These are phyloP conservation scores for Aphelenchoides avenae DNA, from an alignment of 1,140 invertebrate species.

Conservation along the genomic window DNA sequence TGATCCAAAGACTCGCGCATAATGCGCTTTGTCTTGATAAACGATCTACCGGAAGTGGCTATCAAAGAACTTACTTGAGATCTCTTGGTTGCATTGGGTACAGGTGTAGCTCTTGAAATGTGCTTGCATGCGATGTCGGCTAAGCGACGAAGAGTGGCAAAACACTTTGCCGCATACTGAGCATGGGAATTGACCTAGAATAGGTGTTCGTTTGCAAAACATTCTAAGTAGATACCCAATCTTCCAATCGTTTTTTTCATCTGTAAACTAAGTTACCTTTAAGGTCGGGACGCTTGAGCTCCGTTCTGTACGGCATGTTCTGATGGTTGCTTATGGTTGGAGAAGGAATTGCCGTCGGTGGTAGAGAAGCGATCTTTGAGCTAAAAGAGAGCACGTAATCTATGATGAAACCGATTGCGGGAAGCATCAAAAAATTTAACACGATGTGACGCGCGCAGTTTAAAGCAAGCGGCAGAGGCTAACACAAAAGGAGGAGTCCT, in stretches of 20 bases:
- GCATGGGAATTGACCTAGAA: constrained; percentile 56
- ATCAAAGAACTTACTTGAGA: constrained; percentile 53
- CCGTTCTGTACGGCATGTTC: constrained; percentile 45
- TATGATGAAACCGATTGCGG: too few species aligned
- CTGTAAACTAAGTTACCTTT: constrained; percentile 44
- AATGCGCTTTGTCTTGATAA: constrained; percentile 4
- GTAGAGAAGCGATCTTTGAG: constrained; percentile 2
- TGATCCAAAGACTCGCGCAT: constrained; percentile 1
- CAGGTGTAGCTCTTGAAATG: constrained; percentile 59
- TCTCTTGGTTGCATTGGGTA: constrained; percentile 57
- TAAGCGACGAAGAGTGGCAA: constrained; percentile 58
- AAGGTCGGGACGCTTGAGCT: constrained; percentile 54
- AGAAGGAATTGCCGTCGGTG: too few species aligned
- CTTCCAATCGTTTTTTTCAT: constrained; percentile 6
- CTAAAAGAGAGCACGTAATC: constrained; percentile 1
- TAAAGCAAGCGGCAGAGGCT: too few species aligned
- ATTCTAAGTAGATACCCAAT: too few species aligned
- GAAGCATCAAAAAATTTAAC: too few species aligned
- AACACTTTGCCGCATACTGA: constrained; percentile 56
- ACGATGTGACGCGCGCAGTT: too few species aligned
- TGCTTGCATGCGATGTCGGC: constrained; percentile 58
- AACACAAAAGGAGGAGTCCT: too few species aligned
- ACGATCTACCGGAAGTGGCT: not conserved
- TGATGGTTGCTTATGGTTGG: too few species aligned
- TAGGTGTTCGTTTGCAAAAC: too few species aligned